Evolutionary conservation across 2,797 vertebrate genomes (phyloP).

Genomic region (Limnodromus scolopaceus): DNA sequence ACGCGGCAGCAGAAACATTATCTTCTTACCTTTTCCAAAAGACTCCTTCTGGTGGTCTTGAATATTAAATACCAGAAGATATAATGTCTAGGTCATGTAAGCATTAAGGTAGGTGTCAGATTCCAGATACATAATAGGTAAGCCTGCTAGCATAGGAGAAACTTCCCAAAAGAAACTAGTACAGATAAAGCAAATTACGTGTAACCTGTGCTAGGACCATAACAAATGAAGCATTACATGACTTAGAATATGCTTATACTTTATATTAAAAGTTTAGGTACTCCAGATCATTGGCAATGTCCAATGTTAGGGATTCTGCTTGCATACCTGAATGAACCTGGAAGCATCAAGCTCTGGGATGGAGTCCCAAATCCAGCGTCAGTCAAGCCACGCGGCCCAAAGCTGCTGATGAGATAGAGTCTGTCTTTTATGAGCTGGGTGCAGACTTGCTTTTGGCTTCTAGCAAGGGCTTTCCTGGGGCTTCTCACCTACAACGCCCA

Average conservation of each 20-base stretch:
- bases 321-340: conserved; percentile 64
- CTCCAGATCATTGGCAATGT: background rate
- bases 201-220: background rate
- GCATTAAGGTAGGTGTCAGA: background rate
- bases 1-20: background rate
- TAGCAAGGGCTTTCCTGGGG: background rate
- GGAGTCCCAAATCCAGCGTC: conserved; percentile 51
- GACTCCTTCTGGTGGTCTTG: background rate
- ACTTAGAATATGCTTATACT: background rate
- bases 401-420: conserved; percentile 13
- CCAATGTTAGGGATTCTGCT: background rate
- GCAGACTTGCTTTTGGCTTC: background rate
- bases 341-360: conserved; percentile 67
- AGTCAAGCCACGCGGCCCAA: conserved; percentile 34
- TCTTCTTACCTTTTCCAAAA: background rate
- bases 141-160: background rate
- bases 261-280: background rate
- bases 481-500: background rate
- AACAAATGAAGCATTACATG: background rate
- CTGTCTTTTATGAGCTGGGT: background rate
- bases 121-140: background rate
- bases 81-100: background rate
- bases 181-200: background rate
- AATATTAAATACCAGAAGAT: background rate
- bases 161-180: background rate